These are phyloP conservation scores for Muscicapa adusta DNA, from an alignment of 2,113 vertebrate genomes.

Conservation along the genomic window DNA sequence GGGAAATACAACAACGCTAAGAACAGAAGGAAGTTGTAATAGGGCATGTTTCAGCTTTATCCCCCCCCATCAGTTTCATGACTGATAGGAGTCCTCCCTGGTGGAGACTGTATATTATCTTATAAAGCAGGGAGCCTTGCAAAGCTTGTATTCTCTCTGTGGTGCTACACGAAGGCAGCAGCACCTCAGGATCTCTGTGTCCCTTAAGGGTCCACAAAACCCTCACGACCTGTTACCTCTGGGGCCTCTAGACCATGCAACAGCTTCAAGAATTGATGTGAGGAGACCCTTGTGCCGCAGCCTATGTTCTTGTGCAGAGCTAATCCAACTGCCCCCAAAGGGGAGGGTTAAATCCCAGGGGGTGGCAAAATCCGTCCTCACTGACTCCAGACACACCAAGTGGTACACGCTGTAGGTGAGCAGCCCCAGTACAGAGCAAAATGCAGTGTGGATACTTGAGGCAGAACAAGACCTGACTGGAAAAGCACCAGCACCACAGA, in stretches of 20 bases:
- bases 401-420: too few relatives aligned
- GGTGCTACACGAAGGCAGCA: neutral
- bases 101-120: neutral
- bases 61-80: neutral
- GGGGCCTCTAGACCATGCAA: neutral
- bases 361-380: accelerated
- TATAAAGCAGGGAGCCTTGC: neutral
- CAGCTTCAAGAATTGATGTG: neutral
- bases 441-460: accelerated
- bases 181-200: neutral
- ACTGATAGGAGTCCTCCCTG: neutral
- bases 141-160: neutral
- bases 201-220: neutral
- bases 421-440: neutral
- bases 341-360: neutral
- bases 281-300: neutral
- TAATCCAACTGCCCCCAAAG: neutral
- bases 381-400: neutral
- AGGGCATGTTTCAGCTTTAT: neutral
- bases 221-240: neutral
- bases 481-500: neutral
- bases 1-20: neutral
- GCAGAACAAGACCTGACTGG: neutral
- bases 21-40: neutral
- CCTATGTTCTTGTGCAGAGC: neutral